A percentile compares a stretch with the other conserved stretches of the same genome.
Conservation (phyloP, 2,888 invertebrate species). For the Lysandra coridon region DNA sequence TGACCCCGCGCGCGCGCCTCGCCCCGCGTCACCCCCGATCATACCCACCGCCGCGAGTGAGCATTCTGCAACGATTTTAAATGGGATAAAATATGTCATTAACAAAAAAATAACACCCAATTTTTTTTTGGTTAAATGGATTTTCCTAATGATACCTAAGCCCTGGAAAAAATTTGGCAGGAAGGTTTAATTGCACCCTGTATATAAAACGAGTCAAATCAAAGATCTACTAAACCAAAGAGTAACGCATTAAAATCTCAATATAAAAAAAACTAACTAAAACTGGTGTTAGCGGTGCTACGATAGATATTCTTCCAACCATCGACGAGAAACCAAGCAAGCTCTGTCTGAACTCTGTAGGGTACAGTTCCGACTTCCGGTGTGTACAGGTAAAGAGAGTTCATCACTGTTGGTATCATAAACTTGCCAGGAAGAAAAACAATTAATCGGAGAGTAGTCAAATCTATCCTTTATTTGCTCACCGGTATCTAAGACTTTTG, state of each 20-base stretch:
- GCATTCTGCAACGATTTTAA: no score
- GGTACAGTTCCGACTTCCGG: slow-evolving; percentile 83
- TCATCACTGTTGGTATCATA: slow-evolving; percentile 79
- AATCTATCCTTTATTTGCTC: slow-evolving; percentile 31
- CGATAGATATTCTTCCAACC: slow-evolving; percentile 82
- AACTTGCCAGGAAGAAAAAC: slow-evolving; percentile 58
- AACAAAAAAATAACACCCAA: no score
- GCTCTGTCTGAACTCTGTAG: slow-evolving; percentile 81
- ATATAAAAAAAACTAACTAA: slow-evolving; percentile 57
- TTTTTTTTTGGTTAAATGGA: no score
- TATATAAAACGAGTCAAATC: neutral
- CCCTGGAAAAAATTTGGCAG: no score
- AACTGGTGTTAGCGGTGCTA: slow-evolving; percentile 82
- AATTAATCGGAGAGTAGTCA: slow-evolving; percentile 35
- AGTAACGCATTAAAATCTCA: no score
- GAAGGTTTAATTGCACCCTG: no score
- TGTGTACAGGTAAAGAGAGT: slow-evolving; percentile 80
- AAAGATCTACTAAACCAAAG: neutral
- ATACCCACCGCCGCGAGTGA: no score
- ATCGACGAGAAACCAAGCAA: slow-evolving; percentile 82
- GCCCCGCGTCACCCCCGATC: no score
- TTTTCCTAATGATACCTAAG: no score
- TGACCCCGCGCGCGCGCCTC: no score
- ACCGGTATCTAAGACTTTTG: neutral
- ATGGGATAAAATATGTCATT: no score